phyloP scores from a whole-genome alignment of 2,797 vertebrate species.

The Lutjanus argentimaculatus region DNA sequence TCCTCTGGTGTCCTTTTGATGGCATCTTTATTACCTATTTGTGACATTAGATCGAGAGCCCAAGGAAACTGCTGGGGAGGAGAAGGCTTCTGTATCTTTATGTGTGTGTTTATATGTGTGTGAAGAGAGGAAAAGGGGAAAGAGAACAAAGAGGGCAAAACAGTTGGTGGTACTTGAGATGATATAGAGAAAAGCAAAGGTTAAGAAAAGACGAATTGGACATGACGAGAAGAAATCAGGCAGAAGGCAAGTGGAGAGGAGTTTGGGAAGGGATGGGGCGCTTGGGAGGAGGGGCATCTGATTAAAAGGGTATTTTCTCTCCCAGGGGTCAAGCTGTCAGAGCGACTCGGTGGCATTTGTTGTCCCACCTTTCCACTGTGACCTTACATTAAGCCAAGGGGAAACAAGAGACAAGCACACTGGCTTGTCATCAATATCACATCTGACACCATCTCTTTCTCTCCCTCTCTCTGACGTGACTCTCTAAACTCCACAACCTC shows the following conservation, averaged over 20 bases:
- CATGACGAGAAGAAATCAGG: slow-evolving; percentile 44
- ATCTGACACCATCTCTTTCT: slow-evolving; percentile 67
- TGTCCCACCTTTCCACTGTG: slow-evolving; percentile 79
- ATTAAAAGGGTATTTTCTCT: slow-evolving; percentile 74
- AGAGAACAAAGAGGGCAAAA: slow-evolving; percentile 44
- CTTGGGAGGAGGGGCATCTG: slow-evolving; percentile 49
- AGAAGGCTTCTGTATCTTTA: slow-evolving; percentile 26
- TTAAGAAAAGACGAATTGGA: slow-evolving; percentile 70
- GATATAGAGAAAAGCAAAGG: slow-evolving; percentile 57
- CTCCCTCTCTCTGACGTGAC: slow-evolving; percentile 21
- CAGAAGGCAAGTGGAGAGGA: slow-evolving; percentile 35
- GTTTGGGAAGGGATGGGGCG: slow-evolving; percentile 41
- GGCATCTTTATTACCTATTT: slow-evolving; percentile 80
- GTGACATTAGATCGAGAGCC: slow-evolving; percentile 71
- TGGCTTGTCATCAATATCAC: slow-evolving; percentile 72
- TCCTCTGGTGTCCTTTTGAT: slow-evolving; percentile 78
- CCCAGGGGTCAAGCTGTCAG: slow-evolving; percentile 80
- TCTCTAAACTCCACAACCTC: slow-evolving; percentile 25
- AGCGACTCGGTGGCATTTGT: slow-evolving; percentile 73
- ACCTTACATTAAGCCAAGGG: slow-evolving; percentile 81
- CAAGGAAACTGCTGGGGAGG: slow-evolving; percentile 53
- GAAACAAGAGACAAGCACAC: slow-evolving; percentile 67
- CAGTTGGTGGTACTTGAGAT: slow-evolving; percentile 22
- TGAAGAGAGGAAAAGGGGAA: neutral
- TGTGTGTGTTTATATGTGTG: slow-evolving; percentile 5